Percentiles rank a stretch among this genome's conserved stretches.
These are phyloP conservation scores for Ancistrus triradiatus DNA, from an alignment of 2,113 vertebrate species.

Conservation along the genomic window DNA sequence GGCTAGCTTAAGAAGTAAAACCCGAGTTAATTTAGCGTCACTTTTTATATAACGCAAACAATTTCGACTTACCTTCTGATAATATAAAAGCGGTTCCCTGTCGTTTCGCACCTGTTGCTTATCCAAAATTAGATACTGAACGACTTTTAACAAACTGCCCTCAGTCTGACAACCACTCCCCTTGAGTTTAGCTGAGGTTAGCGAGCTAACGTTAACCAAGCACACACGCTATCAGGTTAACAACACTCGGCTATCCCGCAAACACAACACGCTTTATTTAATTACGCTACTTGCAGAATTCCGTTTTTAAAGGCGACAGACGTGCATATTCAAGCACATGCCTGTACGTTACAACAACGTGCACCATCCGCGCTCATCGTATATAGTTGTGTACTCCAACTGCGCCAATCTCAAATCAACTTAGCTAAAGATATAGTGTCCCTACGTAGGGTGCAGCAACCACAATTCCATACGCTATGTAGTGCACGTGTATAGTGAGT, in stretches of 20 bases:
- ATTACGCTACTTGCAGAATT: too few relatives aligned
- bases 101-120: not conserved
- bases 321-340: too few relatives aligned
- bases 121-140: not conserved
- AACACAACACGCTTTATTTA: too few relatives aligned
- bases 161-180: slow-evolving; percentile 23
- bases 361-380: slow-evolving; percentile 40
- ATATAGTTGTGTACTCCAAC: not conserved
- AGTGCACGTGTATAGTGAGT: not conserved
- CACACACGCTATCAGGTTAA: not conserved
- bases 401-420: not conserved
- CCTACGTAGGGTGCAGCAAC: not conserved
- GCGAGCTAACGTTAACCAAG: not conserved
- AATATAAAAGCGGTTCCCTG: not conserved
- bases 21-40: not conserved
- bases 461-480: not conserved
- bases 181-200: slow-evolving; percentile 8
- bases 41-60: not conserved
- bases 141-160: not conserved
- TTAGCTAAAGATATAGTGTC: not conserved
- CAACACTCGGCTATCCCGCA: too few relatives aligned
- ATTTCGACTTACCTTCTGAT: slow-evolving; percentile 49
- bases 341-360: slow-evolving; percentile 27
- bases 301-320: too few relatives aligned
- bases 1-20: not conserved